These are phyloP conservation scores for Urocolius indicus DNA, from an alignment of 2,113 vertebrate genomes.

Conservation along the genomic window DNA sequence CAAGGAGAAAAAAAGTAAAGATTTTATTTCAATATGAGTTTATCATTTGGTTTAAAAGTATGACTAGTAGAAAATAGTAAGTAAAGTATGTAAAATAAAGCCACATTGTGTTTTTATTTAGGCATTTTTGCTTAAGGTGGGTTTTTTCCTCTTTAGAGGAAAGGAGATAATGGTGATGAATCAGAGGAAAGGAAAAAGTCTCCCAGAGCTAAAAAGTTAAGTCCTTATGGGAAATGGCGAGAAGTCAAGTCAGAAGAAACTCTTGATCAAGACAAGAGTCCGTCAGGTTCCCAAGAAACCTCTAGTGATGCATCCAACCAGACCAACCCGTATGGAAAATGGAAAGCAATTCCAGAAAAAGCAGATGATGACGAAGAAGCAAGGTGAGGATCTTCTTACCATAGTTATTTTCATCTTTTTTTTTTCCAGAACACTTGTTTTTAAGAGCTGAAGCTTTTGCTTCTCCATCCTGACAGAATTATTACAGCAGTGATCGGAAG, in stretches of 20 bases:
- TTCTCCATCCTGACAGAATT: background rate
- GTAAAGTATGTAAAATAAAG: conserved; percentile 52
- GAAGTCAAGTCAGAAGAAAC: conserved; percentile 76
- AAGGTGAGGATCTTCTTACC: conserved; percentile 79
- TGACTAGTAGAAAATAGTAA: background rate
- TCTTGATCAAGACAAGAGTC: conserved; percentile 17
- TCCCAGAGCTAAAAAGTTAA: conserved; percentile 67
- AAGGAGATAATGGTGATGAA: conserved; percentile 59
- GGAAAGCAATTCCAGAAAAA: conserved; percentile 80
- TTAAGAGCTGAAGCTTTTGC: background rate
- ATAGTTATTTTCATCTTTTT: background rate
- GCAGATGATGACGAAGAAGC: conserved; percentile 71
- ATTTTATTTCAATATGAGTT: background rate
- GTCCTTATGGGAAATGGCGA: conserved; percentile 91
- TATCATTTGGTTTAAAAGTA: conserved; percentile 10
- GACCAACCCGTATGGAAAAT: conserved; percentile 85
- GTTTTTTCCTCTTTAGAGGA: conserved; percentile 74
- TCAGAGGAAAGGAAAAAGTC: conserved; percentile 66
- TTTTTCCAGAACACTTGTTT: background rate
- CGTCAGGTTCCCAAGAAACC: conserved; percentile 51
- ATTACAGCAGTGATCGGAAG: background rate
- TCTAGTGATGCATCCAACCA: conserved; percentile 58
- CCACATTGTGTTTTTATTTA: conserved; percentile 63
- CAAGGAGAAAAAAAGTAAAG: background rate
- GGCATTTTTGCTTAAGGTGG: conserved; percentile 65